Evolutionary conservation across 2,797 vertebrate genomes (phyloP), one percentile per base, ranked within the genome.

Genomic region (Cirrhinus mrigala): DNA sequence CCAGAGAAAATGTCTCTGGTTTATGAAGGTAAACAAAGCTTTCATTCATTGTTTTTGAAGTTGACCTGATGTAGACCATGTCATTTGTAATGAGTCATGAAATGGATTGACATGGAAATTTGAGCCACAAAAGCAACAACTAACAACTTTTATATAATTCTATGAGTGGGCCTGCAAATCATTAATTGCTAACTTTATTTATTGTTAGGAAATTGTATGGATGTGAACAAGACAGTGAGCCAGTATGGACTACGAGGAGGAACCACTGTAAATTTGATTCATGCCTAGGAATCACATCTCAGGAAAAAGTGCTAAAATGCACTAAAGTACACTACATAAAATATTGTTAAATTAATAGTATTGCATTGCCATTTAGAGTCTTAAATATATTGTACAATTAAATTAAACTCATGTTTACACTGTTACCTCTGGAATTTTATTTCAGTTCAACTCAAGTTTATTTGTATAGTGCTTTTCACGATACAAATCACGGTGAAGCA

Each of bases 1-100:
- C 79, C 86, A 69, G 70, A 84, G 11, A 68, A 20, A 14, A 89
- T 89, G 86, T 9, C 0, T 0, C 68, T 87, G n/a, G 37, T 87
- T 74, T 82, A n/a, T 64, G 40, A 87, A 3, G 66, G 75, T 85
- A 60, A 79, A 64, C 20, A 71, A 29, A 8, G 6, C 33, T 40
- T 40, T 16, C 1, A n/a, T 40, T n/a, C 14, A 50, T 69, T 14
- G 18, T 50, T 40, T 12, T n/a, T 50, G 11, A 29, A 2, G 24
- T 56, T 27, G 33, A 33, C 69, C 14, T 83, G 71, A 75, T n/a
- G 24, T 6, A 73, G 44, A 20, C 33, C 18, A 18, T 54, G 66
- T n/a, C 15, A 40, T 82, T 54, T 70, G 20, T 22, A 37, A 44
- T 44, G 22, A 64, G 8, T 79, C 5, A 48, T 40, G 33, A 15